Conservation (phyloP, 1,140 invertebrate genomes). For the Brachionus koreanus region DNA sequence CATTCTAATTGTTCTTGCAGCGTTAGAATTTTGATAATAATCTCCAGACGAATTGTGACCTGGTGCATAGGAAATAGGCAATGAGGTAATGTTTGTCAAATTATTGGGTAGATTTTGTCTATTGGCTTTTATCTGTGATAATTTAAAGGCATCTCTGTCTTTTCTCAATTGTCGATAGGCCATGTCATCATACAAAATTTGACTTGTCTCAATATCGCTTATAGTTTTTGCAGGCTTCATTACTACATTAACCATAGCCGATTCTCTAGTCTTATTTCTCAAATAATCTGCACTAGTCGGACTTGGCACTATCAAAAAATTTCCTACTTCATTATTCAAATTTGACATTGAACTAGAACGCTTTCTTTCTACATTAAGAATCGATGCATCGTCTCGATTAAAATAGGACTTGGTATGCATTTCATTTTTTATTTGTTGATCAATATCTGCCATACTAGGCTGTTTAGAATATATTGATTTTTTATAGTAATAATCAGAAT, state of each 20-base stretch:
- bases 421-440: neutral
- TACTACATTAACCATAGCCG: conserved; percentile 24
- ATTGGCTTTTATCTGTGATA: conserved; percentile 22
- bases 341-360: neutral
- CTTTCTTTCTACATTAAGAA: neutral
- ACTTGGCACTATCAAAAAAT: conserved; percentile 32
- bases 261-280: conserved; percentile 35
- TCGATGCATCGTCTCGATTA: neutral
- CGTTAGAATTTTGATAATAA: neutral
- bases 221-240: conserved; percentile 19
- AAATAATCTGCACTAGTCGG: conserved; percentile 41
- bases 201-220: conserved; percentile 28
- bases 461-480: neutral
- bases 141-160: conserved; percentile 17
- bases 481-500: conserved; percentile 11
- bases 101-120: neutral
- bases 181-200: conserved; percentile 43
- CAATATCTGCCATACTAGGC: neutral
- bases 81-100: conserved; percentile 5
- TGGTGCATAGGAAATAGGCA: conserved; percentile 15
- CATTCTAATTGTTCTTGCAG: conserved; percentile 12
- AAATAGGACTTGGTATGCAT: neutral
- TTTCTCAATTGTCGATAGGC: conserved; percentile 36
- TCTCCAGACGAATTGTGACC: neutral
- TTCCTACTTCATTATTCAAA: neutral